Conservation (phyloP, 2,888 invertebrate genomes). For the Pinctada fucata region DNA sequence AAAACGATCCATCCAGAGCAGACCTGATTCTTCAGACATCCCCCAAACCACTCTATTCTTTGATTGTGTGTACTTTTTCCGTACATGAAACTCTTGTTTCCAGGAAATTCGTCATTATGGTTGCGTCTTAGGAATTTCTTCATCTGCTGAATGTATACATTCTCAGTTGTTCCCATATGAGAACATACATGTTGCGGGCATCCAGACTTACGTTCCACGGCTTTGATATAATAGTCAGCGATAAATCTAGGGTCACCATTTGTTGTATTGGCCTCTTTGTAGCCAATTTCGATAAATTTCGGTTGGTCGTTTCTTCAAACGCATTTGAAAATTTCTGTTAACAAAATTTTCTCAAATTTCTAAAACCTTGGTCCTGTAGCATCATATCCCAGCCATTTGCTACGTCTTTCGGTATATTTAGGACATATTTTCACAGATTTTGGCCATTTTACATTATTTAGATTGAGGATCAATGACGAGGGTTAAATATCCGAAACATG, state of each 20-base stretch:
- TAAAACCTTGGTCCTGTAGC: too few relatives aligned
- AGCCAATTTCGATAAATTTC: too few relatives aligned
- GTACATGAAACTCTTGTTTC: slow-evolving; percentile 6
- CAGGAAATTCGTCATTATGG: slow-evolving; percentile 19
- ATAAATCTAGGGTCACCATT: slow-evolving; percentile 42
- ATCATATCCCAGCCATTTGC: too few relatives aligned
- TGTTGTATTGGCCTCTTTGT: slow-evolving; percentile 31
- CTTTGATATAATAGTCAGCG: slow-evolving; percentile 35
- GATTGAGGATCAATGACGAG: too few relatives aligned
- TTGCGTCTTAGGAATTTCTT: slow-evolving; percentile 23
- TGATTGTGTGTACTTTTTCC: slow-evolving; percentile 8
- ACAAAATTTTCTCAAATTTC: too few relatives aligned
- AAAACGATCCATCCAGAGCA: not conserved
- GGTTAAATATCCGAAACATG: too few relatives aligned
- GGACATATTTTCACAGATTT: too few relatives aligned
- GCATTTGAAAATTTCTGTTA: too few relatives aligned
- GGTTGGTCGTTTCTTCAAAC: too few relatives aligned
- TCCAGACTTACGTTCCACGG: slow-evolving; percentile 31
- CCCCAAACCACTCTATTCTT: slow-evolving; percentile 9
- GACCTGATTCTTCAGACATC: slow-evolving; percentile 4
- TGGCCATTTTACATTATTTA: too few relatives aligned
- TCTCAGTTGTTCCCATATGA: slow-evolving; percentile 48
- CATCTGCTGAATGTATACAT: slow-evolving; percentile 36
- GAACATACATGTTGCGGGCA: slow-evolving; percentile 39
- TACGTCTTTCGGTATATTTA: too few relatives aligned